These are phyloP conservation scores for Mamestra configurata DNA, from an alignment of 1,140 invertebrate species.

Conservation along the genomic window DNA sequence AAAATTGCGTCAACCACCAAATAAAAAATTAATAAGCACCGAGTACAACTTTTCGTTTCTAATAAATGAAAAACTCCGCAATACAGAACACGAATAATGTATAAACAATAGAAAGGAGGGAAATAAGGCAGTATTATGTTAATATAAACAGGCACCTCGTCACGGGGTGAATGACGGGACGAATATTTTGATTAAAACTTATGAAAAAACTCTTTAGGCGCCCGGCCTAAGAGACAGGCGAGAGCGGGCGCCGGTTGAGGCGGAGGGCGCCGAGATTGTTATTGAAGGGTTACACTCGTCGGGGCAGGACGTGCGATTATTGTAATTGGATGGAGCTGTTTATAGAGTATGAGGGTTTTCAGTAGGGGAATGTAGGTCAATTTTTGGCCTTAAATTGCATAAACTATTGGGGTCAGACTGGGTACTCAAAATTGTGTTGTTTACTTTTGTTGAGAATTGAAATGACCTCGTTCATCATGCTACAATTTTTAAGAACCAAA, in stretches of 20 bases:
- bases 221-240: constrained; percentile 24
- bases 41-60: constrained; percentile 30
- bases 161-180: constrained; percentile 50
- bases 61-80: constrained; percentile 40
- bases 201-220: constrained; percentile 58
- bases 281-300: constrained; percentile 43
- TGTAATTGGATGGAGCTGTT: constrained; percentile 50
- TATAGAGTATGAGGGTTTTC: constrained; percentile 3
- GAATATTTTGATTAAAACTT: constrained; percentile 66
- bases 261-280: neutral
- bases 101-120: constrained; percentile 52
- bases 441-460: neutral
- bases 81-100: constrained; percentile 29
- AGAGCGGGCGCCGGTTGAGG: constrained; percentile 7
- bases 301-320: constrained; percentile 38
- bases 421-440: neutral
- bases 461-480: neutral
- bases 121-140: constrained; percentile 60
- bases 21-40: constrained; percentile 33
- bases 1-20: constrained; percentile 9
- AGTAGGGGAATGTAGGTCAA: neutral
- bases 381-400: neutral
- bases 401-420: neutral
- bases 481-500: too few relatives aligned
- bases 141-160: constrained; percentile 59